Evolutionary conservation across 2,888 invertebrate genomes (phyloP), one percentile per base, ranked within the genome.

Genomic region (Bursaphelenchus okinawaensis): DNA sequence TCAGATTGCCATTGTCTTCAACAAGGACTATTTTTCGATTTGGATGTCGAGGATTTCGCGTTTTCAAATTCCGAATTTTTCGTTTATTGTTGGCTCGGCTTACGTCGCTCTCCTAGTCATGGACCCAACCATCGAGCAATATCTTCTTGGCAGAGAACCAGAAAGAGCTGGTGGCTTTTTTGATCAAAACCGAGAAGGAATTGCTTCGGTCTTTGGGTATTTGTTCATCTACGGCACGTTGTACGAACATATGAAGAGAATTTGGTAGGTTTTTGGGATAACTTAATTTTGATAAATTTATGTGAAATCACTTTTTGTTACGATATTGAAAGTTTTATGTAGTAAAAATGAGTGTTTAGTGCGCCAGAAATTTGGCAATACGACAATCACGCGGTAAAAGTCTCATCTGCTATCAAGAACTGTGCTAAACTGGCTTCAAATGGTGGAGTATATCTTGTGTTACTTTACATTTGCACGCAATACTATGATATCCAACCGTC

Each of bases 141-240:
- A 70, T 69, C 69, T 77, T n/a, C 57, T 78, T 19, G 65, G 62
- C 16, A 66, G 54, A 12, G 60, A 68, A 19, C 72, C 71, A 52
- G 52, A 63, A 12, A 68, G 75, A 8, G 12, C 40, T 40, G 72
- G 71, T 16, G 71, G 68, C 26, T 66, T 92, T 29, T 70, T 93
- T 6, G 85, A 88, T 54, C 91, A 93, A 0, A 98, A 98, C 84
- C 88, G 91, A 65, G 96, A 98, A 85, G 96, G 96, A 0, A 84
- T 96, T 50, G 87, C 88, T 23, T 93, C 95, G 0, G 86, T 89
- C 40, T 85, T 90, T 0, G 95, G 96, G 0, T 95, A 91, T 83
- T 85, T 92, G 0, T 88, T 90, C 0, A 84, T 96, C 6, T 93
- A 92, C 84, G 86, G 93, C 65, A n/a, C n/a, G 12, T n/a, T 40